These are phyloP conservation scores for Lepilemur ruficaudatus DNA, from an alignment of 2,797 vertebrate genomes.

Conservation along the genomic window DNA sequence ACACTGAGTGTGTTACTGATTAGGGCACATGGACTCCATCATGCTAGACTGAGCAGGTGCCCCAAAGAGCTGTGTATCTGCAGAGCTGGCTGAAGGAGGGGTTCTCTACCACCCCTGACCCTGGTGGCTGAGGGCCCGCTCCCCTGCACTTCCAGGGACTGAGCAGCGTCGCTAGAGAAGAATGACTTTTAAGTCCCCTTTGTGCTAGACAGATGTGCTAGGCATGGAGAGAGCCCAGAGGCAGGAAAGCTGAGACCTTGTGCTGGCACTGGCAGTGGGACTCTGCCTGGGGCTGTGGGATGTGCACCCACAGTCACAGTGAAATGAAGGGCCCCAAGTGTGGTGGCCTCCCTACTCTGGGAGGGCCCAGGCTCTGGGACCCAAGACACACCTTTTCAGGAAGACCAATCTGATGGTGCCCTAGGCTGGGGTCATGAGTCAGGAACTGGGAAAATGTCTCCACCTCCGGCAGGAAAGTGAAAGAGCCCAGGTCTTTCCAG, in stretches of 20 bases:
- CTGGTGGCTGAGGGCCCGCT: background rate
- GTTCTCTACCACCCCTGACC: background rate
- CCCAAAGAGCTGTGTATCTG: background rate
- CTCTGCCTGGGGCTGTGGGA: background rate
- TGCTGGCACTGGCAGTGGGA: background rate
- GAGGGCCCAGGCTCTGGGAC: background rate
- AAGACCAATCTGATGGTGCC: background rate
- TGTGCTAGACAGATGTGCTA: too few relatives aligned
- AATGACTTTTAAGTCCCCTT: too few relatives aligned
- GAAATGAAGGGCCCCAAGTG: background rate
- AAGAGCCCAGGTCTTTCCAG: background rate
- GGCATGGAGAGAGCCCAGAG: background rate
- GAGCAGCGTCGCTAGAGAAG: background rate
- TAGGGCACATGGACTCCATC: accelerated
- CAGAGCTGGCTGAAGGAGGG: background rate
- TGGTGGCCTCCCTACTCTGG: background rate
- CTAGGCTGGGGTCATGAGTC: background rate
- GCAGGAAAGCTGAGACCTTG: background rate
- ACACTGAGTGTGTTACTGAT: background rate
- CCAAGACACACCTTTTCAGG: background rate
- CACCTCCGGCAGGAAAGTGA: background rate
- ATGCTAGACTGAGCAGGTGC: accelerated
- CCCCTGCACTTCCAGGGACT: background rate
- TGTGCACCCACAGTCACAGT: background rate
- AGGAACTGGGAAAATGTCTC: background rate